Base-by-base conservation (phyloP, 2,888 invertebrate species). In the Rugalucina vietnamica region DNA sequence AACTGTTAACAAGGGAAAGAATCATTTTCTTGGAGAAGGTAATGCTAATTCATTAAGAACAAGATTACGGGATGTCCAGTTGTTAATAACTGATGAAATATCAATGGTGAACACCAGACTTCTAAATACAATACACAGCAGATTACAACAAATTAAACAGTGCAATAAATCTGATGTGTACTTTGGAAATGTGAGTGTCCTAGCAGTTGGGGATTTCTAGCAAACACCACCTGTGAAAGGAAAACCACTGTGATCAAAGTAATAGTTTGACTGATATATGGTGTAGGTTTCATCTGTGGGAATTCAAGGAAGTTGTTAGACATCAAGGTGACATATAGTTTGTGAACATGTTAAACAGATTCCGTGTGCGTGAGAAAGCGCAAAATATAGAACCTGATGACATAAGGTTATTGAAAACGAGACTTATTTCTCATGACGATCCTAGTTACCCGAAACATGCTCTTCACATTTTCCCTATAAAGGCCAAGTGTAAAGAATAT, bases 201-300 rank as follows among this genome's bases (percentile, higher is more conserved):
- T 94, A 18, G 85, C 91, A 21, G 89, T 94, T 69, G 94, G 94
- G 27, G 94, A 94, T 83, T 89, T 94, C 18, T 86, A 91, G 84
- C 93, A 94, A 87, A 83, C 93, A 39, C 91, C 92, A 27, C 93
- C 93, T 24, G 93, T 94, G 12, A 49, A 43, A 24, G 84, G 86
- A 39, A 92, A 92, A 57, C 34, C 70, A 1, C 54, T 73, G 8
- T 49, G 39, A 18, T 73, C 73, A n/a, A 43, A 73, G 49, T n/a
- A 24, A 43, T 49, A 49, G 49, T 24, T 49, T 73, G 18, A 73
- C 73, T 43, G 73, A 73, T n/a, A 43, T 73, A 24, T 73, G 73
- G 73, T 49, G 73, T 73, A 18, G 36, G 39, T 75, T 75, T 57
- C 60, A 54, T 60, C 37, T 77, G 2, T 49, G 43, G 49, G 69